Conservation (phyloP, 2,888 invertebrate species). For the Podabrus alpinus region DNA sequence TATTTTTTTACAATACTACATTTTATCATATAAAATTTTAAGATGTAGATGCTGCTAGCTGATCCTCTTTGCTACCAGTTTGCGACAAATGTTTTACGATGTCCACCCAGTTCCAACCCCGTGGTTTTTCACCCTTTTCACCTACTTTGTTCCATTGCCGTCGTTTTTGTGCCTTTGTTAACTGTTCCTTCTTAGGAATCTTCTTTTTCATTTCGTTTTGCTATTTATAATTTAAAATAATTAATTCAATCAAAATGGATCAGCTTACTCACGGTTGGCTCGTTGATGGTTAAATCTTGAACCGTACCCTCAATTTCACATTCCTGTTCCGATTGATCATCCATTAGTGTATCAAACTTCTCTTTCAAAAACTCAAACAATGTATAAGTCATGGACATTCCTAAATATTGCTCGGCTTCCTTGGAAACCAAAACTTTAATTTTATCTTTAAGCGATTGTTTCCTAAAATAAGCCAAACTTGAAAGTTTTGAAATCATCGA, state of each 20-base stretch:
- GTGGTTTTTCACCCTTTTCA: constrained; percentile 76
- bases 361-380: constrained; percentile 91
- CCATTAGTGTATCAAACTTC: constrained; percentile 70
- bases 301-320: constrained; percentile 57
- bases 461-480: constrained; percentile 54
- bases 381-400: constrained; percentile 93
- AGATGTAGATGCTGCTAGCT: constrained; percentile 36
- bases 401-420: constrained; percentile 83
- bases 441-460: constrained; percentile 71
- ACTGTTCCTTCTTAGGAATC: constrained; percentile 75
- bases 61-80: constrained; percentile 62
- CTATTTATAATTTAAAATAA: neutral
- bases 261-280: constrained; percentile 37
- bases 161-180: constrained; percentile 91
- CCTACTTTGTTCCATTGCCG: constrained; percentile 86
- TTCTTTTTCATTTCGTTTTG: constrained; percentile 60
- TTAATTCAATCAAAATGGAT: neutral
- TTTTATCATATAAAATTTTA: constrained; percentile 26
- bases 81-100: constrained; percentile 95
- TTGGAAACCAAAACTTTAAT: constrained; percentile 64
- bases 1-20: constrained; percentile 13
- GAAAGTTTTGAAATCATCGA: neutral
- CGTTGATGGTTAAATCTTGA: constrained; percentile 62
- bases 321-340: constrained; percentile 67
- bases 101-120: constrained; percentile 96